Conservation (phyloP, 2,888 invertebrate genomes). For the Nomada ferruginata region DNA sequence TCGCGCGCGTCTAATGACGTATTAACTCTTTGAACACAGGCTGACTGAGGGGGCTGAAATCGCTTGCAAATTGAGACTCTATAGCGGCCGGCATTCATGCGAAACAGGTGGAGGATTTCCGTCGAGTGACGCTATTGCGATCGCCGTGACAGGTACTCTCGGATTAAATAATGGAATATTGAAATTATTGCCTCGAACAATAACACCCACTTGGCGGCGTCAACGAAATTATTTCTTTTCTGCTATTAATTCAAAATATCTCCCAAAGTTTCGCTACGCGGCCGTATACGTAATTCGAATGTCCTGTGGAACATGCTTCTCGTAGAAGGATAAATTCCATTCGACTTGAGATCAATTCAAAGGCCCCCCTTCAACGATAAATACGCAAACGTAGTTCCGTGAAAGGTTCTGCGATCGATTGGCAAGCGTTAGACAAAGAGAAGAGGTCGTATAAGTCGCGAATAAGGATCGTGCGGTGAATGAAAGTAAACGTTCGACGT, state of each 20-base stretch:
- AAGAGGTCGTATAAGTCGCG: background rate
- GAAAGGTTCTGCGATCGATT: too few relatives aligned
- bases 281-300: too few relatives aligned
- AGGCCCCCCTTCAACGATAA: too few relatives aligned
- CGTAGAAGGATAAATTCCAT: too few relatives aligned
- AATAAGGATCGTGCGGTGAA: conserved; percentile 25
- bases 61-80: background rate
- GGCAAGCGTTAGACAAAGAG: background rate
- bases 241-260: too few relatives aligned
- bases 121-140: background rate
- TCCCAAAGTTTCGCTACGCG: too few relatives aligned
- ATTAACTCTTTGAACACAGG: conserved; percentile 37
- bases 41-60: conserved; percentile 2
- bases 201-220: too few relatives aligned
- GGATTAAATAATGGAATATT: background rate
- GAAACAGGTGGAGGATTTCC: background rate
- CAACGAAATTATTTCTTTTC: too few relatives aligned
- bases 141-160: background rate
- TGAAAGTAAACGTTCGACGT: conserved; percentile 37
- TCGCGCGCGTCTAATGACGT: conserved; percentile 43
- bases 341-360: too few relatives aligned
- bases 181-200: background rate
- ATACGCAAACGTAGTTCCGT: too few relatives aligned
- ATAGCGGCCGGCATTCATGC: background rate
- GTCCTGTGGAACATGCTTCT: too few relatives aligned